Base-by-base conservation (phyloP, 1,140 invertebrate genomes). In the Cydia fagiglandana region DNA sequence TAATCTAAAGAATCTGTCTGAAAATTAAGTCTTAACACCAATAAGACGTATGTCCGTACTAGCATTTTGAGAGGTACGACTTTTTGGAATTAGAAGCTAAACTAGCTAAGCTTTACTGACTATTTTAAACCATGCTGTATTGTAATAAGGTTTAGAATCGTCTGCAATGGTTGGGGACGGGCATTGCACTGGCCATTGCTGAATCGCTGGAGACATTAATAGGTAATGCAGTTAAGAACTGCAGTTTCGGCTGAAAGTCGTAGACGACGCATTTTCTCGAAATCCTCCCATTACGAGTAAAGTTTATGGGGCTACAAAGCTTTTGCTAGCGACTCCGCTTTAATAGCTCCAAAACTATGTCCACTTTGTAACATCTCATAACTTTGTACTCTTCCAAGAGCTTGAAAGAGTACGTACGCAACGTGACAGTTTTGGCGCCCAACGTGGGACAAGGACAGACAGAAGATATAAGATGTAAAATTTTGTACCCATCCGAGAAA, bases 171-270 rank as follows among this genome's bases (percentile, higher is more conserved):
- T 41, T 41, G 7, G 38, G 38, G 7, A 66, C n/a, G 64, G 20
- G 24, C 64, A 41, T 41, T 41, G 38, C 9, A 41, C 7, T 34
- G 34, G 2, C 34, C 34, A 34, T 34, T 34, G 34, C 34, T 41
- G 38, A 41, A 41, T 41, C 7, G 38, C 7, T 10, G 9, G 38
- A 41, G 34, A 41, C 38, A 41, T 41, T 41, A 41, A 41, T 41
- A 7, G 38, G 38, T 41, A 66, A 66, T 66, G 24, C 20, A 66
- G 64, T 13, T 66, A 66, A 66, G 64, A 66, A 66, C 20, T 66
- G 28, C 28, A 34, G 64, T 66, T 66, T 66, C 9, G 24, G 24
- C 28, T 66, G 10, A 66, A 64, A 66, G 64, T 28, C 2, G 24
- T 30, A 13, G 12, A 28, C 13, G 47, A 15, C 4, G 47, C 20